These are phyloP conservation scores for Lathronympha strigana DNA, from an alignment of 2,888 invertebrate species.

Conservation along the genomic window DNA sequence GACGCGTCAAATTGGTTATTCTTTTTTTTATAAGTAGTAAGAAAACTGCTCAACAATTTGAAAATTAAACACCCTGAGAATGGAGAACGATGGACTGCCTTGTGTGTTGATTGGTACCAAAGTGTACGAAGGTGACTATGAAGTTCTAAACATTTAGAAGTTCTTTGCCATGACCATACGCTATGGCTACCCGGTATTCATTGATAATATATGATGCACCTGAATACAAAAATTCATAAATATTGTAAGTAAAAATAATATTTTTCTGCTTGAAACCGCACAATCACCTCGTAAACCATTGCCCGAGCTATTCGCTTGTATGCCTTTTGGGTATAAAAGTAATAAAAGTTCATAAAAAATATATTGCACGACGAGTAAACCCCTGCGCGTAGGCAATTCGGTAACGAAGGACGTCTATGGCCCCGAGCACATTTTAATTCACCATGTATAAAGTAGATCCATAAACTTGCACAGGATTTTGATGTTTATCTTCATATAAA, in stretches of 20 bases:
- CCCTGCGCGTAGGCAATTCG: slow-evolving; percentile 61
- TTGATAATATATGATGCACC: no score
- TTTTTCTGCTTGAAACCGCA: slow-evolving; percentile 36
- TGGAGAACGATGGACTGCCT: no score
- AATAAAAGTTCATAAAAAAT: slow-evolving; percentile 58
- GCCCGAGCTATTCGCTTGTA: slow-evolving; percentile 50
- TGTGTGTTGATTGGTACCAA: no score
- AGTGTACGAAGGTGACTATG: no score
- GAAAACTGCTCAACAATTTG: no score
- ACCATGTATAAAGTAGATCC: slow-evolving; percentile 21
- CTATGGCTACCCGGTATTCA: no score
- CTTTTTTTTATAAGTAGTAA: no score
- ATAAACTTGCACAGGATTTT: slow-evolving; percentile 12
- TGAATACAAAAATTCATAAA: no score
- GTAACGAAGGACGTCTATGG: slow-evolving; percentile 67
- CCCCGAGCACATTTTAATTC: slow-evolving; percentile 65
- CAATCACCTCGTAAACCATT: slow-evolving; percentile 53
- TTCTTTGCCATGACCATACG: no score
- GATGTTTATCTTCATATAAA: slow-evolving; percentile 12
- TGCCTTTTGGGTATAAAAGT: slow-evolving; percentile 63
- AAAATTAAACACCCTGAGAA: no score
- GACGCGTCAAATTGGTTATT: background rate
- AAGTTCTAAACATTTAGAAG: no score
- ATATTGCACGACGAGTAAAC: slow-evolving; percentile 67
- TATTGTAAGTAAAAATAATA: slow-evolving; percentile 3